A percentile compares a stretch with the other conserved stretches of the same genome.
Conservation (phyloP, 2,797 vertebrate genomes). For the Rhinichthys osculus region DNA sequence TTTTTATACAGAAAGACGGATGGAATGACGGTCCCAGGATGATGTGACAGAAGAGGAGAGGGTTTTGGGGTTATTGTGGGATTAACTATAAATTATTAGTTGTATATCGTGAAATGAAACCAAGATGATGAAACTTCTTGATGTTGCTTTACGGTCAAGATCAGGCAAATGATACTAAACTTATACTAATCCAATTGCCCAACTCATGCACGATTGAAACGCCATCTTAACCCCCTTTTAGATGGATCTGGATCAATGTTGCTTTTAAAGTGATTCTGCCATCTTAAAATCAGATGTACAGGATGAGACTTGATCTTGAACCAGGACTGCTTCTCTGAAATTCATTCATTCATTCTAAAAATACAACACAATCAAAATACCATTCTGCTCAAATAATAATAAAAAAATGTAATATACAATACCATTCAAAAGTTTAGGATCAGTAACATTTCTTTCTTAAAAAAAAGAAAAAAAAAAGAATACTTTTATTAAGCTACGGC, state of each 20-base stretch:
- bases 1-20: background rate
- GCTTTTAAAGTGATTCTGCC: background rate
- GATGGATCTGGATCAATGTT: background rate
- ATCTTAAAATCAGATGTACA: background rate
- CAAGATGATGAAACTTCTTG: background rate
- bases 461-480: no score
- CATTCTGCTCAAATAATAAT: background rate
- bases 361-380: background rate
- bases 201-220: background rate
- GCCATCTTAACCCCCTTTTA: background rate
- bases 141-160: background rate
- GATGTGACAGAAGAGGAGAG: background rate
- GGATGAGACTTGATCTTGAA: background rate
- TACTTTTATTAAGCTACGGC: background rate
- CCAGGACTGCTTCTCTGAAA: background rate
- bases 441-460: no score
- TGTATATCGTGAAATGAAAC: constrained; percentile 10
- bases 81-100: constrained; percentile 36
- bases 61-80: constrained; percentile 3
- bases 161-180: background rate
- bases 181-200: background rate
- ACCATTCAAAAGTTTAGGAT: background rate
- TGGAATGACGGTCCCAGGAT: background rate
- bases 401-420: background rate
- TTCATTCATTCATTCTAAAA: background rate